These are phyloP conservation scores for Patella pellucida DNA, from an alignment of 2,888 invertebrate species.

Conservation along the genomic window DNA sequence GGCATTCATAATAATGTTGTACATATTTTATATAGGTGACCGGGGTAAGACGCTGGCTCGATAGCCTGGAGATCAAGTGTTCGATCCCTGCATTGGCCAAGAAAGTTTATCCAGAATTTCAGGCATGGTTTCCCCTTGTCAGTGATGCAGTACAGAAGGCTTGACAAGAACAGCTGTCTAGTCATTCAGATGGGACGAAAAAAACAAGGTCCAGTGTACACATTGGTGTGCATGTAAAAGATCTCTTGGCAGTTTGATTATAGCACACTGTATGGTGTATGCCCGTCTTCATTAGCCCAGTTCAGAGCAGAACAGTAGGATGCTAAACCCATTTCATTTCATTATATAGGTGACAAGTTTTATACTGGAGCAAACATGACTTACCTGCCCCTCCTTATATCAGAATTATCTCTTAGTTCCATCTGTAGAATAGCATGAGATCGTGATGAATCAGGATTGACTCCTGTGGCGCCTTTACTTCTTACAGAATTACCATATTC, in stretches of 20 bases:
- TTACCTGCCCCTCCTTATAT: conserved; percentile 63
- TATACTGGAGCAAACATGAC: no score
- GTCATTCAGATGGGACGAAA: no score
- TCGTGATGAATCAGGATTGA: conserved; percentile 69
- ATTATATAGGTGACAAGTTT: not conserved
- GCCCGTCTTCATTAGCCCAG: no score
- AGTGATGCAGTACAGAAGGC: not conserved
- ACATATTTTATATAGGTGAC: not conserved
- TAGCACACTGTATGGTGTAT: not conserved
- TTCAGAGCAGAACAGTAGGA: not conserved
- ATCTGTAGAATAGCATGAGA: conserved; percentile 70
- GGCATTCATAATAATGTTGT: no score
- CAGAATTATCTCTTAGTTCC: conserved; percentile 59
- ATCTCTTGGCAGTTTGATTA: not conserved
- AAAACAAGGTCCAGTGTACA: no score
- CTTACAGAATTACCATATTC: conserved; percentile 66
- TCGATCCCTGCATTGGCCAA: no score
- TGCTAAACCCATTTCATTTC: not conserved
- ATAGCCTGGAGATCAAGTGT: no score
- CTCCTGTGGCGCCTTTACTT: conserved; percentile 68
- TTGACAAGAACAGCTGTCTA: no score
- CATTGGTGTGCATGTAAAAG: no score
- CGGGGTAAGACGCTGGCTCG: no score
- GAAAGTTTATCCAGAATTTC: not conserved
- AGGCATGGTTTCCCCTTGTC: not conserved